Conservation (phyloP, 2,797 vertebrate genomes). For the Eulemur coronatus region DNA sequence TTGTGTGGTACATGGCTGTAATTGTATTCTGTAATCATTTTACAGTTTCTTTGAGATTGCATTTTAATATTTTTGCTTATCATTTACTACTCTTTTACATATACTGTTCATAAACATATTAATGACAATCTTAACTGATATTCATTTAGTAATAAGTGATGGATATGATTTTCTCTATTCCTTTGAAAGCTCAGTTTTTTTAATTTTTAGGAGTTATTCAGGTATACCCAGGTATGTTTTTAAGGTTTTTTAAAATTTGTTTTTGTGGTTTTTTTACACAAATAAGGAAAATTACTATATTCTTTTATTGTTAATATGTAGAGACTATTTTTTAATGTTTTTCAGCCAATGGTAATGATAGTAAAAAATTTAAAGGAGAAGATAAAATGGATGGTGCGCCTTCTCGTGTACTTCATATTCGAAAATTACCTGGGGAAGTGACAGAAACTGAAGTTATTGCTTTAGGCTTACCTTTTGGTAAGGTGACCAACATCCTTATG, state of each 20-base stretch:
- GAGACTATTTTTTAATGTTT: conserved; percentile 77
- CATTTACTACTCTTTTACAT: not conserved
- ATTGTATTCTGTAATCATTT: not conserved
- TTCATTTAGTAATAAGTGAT: not conserved
- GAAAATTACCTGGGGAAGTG: conserved; percentile 96
- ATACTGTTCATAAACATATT: not conserved
- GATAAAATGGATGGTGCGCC: conserved; percentile 94
- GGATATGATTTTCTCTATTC: conserved; percentile 11
- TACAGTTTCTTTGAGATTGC: not conserved
- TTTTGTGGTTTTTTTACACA: conserved; percentile 21
- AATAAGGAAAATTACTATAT: conserved; percentile 31
- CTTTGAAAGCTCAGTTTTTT: conserved; percentile 1
- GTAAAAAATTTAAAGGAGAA: conserved; percentile 96
- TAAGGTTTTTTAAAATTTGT: not conserved
- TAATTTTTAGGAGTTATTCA: conserved; percentile 33
- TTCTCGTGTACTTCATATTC: conserved; percentile 97
- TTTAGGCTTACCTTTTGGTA: conserved; percentile 97
- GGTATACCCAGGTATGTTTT: not conserved
- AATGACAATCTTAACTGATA: not conserved
- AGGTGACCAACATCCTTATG: conserved; percentile 98
- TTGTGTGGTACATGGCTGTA: not conserved
- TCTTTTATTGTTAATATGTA: conserved; percentile 13
- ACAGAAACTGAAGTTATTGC: conserved; percentile 98
- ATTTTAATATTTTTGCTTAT: conserved; percentile 25
- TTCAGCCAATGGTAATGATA: conserved; percentile 96